phyloP scores from a whole-genome alignment of 2,113 vertebrate genomes.

The Nipponia nippon region DNA sequence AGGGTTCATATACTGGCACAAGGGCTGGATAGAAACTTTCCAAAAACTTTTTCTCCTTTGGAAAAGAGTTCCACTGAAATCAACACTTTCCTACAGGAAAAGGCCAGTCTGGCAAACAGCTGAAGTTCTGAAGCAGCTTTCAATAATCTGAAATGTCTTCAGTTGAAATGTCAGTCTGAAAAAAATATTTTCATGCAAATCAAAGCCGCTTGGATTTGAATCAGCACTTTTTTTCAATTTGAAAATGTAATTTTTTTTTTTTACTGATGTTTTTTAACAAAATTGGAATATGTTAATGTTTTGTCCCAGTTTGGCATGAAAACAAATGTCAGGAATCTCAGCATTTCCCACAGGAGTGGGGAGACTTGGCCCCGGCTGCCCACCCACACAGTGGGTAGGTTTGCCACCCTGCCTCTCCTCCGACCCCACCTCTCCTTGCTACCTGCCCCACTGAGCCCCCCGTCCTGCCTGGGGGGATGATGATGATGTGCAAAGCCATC shows the following conservation, averaged over 20 bases:
- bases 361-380: background rate
- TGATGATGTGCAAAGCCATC: background rate
- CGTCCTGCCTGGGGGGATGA: background rate
- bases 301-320: background rate
- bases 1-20: slow-evolving; percentile 32
- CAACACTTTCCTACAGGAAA: slow-evolving; percentile 60
- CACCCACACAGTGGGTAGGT: background rate
- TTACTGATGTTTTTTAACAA: background rate
- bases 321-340: slow-evolving; percentile 16
- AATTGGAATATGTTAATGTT: background rate
- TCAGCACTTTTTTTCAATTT: background rate
- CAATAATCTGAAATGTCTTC: slow-evolving; percentile 49
- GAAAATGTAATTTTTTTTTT: background rate
- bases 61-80: slow-evolving; percentile 58
- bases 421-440: background rate
- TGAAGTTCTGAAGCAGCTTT: slow-evolving; percentile 53
- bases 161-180: slow-evolving; percentile 44
- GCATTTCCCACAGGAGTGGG: background rate
- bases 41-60: slow-evolving; percentile 45
- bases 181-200: slow-evolving; percentile 1
- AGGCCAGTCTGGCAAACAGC: slow-evolving; percentile 44
- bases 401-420: background rate
- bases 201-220: background rate
- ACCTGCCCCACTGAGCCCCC: background rate
- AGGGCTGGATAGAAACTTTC: slow-evolving; percentile 46